These are phyloP conservation scores for Gerris lacustris DNA, from an alignment of 2,888 invertebrate genomes.

Conservation along the genomic window DNA sequence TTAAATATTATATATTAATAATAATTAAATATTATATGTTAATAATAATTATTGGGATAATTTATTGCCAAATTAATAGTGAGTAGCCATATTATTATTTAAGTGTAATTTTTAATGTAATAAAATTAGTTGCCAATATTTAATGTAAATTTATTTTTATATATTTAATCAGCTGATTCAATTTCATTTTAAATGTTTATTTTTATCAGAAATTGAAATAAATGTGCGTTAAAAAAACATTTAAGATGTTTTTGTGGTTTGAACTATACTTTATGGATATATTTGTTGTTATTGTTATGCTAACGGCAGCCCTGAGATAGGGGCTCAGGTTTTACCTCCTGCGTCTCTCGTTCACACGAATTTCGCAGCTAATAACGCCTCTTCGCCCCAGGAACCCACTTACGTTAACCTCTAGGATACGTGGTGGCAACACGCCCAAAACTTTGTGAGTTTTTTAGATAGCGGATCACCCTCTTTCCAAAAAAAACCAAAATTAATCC, in stretches of 20 bases:
- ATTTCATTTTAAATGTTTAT: too few relatives aligned
- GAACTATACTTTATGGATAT: too few relatives aligned
- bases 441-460: conserved; percentile 30
- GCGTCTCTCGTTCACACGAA: conserved; percentile 30
- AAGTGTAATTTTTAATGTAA: background rate
- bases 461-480: conserved; percentile 24
- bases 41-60: background rate
- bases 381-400: conserved; percentile 62
- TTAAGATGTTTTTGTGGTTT: conserved; percentile 1
- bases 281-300: too few relatives aligned
- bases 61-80: background rate
- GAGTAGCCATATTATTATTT: background rate
- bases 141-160: conserved; percentile 22
- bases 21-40: background rate
- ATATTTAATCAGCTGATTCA: conserved; percentile 10
- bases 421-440: conserved; percentile 25
- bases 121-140: background rate
- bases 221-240: too few relatives aligned
- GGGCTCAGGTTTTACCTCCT: conserved; percentile 27
- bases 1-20: background rate
- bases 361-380: conserved; percentile 32
- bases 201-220: too few relatives aligned
- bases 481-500: background rate
- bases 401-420: conserved; percentile 77
- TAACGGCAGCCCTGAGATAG: conserved; percentile 30